Conservation (phyloP, 2,888 invertebrate genomes). For the Listrodromus nycthemerus region DNA sequence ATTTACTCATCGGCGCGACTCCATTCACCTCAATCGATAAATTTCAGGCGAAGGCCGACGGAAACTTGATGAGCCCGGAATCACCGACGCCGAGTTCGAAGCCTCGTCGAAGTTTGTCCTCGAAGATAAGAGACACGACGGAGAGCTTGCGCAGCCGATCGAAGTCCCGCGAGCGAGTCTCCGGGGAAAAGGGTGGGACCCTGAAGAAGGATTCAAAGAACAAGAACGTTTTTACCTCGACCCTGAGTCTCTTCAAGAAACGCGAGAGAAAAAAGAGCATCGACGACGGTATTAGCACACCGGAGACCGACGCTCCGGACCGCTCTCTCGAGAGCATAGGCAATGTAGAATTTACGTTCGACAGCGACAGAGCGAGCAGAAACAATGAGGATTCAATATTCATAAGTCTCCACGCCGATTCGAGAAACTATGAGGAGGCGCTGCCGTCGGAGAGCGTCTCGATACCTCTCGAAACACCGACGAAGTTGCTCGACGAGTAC, state of each 20-base stretch:
- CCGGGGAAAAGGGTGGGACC: slow-evolving; percentile 74
- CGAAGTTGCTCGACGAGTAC: slow-evolving; percentile 80
- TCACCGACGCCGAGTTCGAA: slow-evolving; percentile 81
- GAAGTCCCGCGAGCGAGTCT: slow-evolving; percentile 81
- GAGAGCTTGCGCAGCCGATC: slow-evolving; percentile 83
- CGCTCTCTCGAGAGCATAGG: slow-evolving; percentile 78
- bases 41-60: slow-evolving; percentile 79
- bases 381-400: slow-evolving; percentile 71
- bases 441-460: slow-evolving; percentile 82
- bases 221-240: slow-evolving; percentile 83
- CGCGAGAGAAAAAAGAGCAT: slow-evolving; percentile 81
- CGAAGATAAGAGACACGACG: slow-evolving; percentile 83
- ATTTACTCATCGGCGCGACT: no score
- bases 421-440: slow-evolving; percentile 79
- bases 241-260: slow-evolving; percentile 82
- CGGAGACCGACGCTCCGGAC: slow-evolving; percentile 64
- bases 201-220: slow-evolving; percentile 81
- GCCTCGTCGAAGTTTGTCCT: slow-evolving; percentile 81
- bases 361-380: slow-evolving; percentile 72
- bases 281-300: slow-evolving; percentile 74
- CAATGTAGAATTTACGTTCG: slow-evolving; percentile 79
- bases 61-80: slow-evolving; percentile 80
- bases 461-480: slow-evolving; percentile 80
- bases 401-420: slow-evolving; percentile 77
- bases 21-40: not conserved